A percentile compares a stretch with the other conserved stretches of the same genome.
These are phyloP conservation scores for Theretra japonica DNA, from an alignment of 2,888 invertebrate species.

Conservation along the genomic window DNA sequence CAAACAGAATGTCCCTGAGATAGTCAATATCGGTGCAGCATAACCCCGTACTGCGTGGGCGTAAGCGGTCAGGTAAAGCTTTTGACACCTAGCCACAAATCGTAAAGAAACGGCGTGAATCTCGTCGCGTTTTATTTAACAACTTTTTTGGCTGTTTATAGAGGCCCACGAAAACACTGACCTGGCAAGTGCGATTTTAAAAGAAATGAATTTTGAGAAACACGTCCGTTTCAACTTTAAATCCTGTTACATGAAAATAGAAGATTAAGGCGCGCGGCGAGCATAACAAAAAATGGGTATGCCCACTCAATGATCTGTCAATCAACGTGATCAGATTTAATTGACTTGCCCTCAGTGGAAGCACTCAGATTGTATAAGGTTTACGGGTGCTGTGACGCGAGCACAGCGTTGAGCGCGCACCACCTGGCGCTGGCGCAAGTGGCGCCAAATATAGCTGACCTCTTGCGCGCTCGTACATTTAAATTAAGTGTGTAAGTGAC, in stretches of 20 bases:
- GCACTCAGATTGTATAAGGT: constrained; percentile 49
- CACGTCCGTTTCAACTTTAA: background rate
- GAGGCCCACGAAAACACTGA: constrained; percentile 56
- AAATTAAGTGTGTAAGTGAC: constrained; percentile 44
- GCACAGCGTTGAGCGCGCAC: constrained; percentile 45
- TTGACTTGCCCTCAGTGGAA: constrained; percentile 52
- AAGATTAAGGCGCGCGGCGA: constrained; percentile 10
- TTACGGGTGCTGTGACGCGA: constrained; percentile 54
- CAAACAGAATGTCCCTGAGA: constrained; percentile 74
- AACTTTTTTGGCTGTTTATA: constrained; percentile 71
- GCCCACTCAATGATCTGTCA: constrained; percentile 57
- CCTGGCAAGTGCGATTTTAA: constrained; percentile 54
- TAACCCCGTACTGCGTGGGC: constrained; percentile 69
- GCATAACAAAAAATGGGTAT: constrained; percentile 35
- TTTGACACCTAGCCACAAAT: constrained; percentile 80
- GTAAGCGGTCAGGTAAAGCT: constrained; percentile 81
- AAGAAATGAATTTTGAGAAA: constrained; percentile 13
- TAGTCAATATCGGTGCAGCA: constrained; percentile 68
- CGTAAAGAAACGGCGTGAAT: constrained; percentile 72
- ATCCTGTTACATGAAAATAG: constrained; percentile 7
- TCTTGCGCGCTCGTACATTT: constrained; percentile 42
- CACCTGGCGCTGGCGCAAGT: constrained; percentile 62
- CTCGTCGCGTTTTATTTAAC: constrained; percentile 78
- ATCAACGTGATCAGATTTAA: constrained; percentile 52
- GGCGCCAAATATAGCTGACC: constrained; percentile 65